Percentiles rank a stretch among this genome's conserved stretches.
These are phyloP conservation scores for Turnix velox DNA, from an alignment of 2,113 vertebrate species.

Conservation along the genomic window DNA sequence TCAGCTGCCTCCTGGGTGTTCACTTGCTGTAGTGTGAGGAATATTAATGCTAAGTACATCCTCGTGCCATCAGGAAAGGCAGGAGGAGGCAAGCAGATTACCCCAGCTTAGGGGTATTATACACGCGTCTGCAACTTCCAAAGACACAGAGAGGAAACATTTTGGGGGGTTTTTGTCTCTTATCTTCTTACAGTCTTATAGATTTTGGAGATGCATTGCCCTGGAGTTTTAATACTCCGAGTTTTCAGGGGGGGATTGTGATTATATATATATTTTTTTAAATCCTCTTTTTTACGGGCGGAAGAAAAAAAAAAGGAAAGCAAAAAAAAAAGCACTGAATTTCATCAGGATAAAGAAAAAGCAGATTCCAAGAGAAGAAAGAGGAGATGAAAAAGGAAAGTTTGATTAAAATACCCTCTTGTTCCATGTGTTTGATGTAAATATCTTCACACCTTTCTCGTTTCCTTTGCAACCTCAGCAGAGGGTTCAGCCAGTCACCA, in stretches of 20 bases:
- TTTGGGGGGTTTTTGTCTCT: constrained; percentile 59
- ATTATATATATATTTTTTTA: not conserved
- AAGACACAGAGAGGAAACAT: constrained; percentile 63
- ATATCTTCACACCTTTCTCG: constrained; percentile 53
- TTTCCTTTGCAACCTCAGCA: constrained; percentile 38
- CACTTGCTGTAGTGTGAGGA: constrained; percentile 70
- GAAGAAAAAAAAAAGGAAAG: rapidly evolving
- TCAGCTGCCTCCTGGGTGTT: constrained; percentile 74
- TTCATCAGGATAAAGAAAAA: constrained; percentile 22
- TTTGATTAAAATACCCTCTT: constrained; percentile 64
- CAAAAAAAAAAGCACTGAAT: constrained; percentile 25
- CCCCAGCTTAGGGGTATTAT: constrained; percentile 68
- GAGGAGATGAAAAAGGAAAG: constrained; percentile 37
- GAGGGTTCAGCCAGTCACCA: constrained; percentile 6
- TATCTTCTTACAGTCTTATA: constrained; percentile 72
- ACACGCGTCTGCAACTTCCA: constrained; percentile 44
- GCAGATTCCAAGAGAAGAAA: constrained; percentile 42
- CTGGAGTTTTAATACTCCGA: constrained; percentile 67
- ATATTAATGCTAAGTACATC: constrained; percentile 76
- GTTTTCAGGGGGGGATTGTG: constrained; percentile 6
- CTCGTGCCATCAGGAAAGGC: constrained; percentile 37
- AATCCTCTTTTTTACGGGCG: not conserved
- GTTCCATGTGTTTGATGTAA: constrained; percentile 40
- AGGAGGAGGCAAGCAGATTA: constrained; percentile 65
- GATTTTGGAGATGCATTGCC: constrained; percentile 68